Evolutionary conservation across 2,888 invertebrate genomes (phyloP).

Genomic region (Taenaris catops): DNA sequence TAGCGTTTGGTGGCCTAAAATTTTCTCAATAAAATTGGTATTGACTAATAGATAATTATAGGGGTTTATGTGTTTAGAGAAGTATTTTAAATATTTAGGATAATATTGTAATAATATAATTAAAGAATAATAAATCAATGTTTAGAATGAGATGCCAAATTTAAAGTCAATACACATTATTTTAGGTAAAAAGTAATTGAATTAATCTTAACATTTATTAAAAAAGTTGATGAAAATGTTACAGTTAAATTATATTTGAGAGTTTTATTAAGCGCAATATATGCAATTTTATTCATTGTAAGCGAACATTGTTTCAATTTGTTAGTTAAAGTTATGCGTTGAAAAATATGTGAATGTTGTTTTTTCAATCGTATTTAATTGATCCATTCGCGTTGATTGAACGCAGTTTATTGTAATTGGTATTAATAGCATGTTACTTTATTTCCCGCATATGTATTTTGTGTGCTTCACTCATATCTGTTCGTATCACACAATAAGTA

Average conservation of each 20-base stretch:
- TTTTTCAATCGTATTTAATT: conserved; percentile 44
- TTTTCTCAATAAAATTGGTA: conserved; percentile 70
- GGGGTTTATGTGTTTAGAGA: conserved; percentile 78
- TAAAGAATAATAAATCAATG: conserved; percentile 71
- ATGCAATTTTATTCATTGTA: conserved; percentile 77
- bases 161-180: conserved; percentile 84
- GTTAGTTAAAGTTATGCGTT: conserved; percentile 79
- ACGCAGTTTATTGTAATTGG: conserved; percentile 17
- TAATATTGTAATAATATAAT: conserved; percentile 64
- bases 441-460: conserved; percentile 15
- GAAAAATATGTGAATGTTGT: conserved; percentile 51
- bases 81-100: conserved; percentile 79
- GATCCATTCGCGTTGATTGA: conserved; percentile 28
- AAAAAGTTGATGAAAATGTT: conserved; percentile 76
- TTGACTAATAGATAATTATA: conserved; percentile 76
- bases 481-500: conserved; percentile 50
- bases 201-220: conserved; percentile 75
- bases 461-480: conserved; percentile 49
- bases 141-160: conserved; percentile 83
- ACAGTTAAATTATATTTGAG: conserved; percentile 80
- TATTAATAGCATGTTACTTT: conserved; percentile 20
- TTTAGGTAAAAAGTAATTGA: conserved; percentile 80
- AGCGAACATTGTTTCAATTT: conserved; percentile 77
- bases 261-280: conserved; percentile 78
- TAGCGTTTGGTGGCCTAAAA: conserved; percentile 73